phyloP scores from a whole-genome alignment of 2,888 invertebrate species.

The Aquatica leii region DNA sequence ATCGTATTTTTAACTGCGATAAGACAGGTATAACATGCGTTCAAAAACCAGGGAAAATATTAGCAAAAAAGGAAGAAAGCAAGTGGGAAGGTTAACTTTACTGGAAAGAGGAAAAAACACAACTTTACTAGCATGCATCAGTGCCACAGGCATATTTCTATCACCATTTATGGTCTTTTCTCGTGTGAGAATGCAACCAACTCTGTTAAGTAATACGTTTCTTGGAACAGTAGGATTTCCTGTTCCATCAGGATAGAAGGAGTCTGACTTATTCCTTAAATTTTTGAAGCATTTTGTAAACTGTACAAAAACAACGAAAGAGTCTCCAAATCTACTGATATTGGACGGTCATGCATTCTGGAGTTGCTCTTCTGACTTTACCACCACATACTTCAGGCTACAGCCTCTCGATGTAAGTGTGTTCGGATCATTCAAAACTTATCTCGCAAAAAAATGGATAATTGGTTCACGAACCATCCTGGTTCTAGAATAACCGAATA shows the following conservation, averaged over 20 bases:
- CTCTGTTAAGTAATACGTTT: not conserved
- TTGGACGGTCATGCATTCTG: constrained; percentile 54
- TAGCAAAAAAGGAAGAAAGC: constrained; percentile 1
- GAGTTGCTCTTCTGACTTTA: constrained; percentile 54
- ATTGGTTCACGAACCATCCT: too few species aligned
- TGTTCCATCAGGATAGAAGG: constrained; percentile 8
- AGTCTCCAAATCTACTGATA: constrained; percentile 36
- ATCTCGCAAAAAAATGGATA: too few species aligned
- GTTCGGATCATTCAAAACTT: too few species aligned
- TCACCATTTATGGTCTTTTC: not conserved
- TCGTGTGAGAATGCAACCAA: not conserved
- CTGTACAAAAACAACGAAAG: not conserved
- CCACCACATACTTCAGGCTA: constrained; percentile 56
- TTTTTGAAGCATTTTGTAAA: constrained; percentile 6
- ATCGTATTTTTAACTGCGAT: not conserved
- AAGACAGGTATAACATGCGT: not conserved
- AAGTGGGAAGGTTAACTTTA: not conserved
- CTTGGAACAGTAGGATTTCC: not conserved
- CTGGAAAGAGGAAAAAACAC: not conserved
- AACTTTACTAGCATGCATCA: not conserved
- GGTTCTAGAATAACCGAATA: not conserved
- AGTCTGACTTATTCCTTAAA: not conserved
- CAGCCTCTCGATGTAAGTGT: constrained; percentile 55
- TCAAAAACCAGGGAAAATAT: not conserved
- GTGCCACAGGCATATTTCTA: not conserved